Evolutionary conservation across 2,888 invertebrate species (phyloP), one percentile per base, ranked within the genome.

Genomic region (Phymatocera aterrima): DNA sequence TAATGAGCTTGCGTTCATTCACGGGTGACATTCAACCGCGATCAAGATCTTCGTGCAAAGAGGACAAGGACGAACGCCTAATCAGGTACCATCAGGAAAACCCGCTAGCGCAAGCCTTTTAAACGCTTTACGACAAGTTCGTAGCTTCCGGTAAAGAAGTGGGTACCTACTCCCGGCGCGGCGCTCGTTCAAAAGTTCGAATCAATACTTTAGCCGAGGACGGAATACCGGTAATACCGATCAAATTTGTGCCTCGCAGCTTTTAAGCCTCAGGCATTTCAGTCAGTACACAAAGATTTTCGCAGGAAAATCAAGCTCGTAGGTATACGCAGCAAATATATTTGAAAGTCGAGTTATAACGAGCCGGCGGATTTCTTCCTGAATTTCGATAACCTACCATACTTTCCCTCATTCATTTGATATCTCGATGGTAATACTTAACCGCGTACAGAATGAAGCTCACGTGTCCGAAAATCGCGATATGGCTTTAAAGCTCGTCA

Each of bases 1-100:
- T 89, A 89, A 89, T 88, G 89, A 88, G 87, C 85, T 81, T 80
- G 82, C 83, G 81, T 82, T 79, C 82, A 81, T 78, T 70, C 65
- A 8, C 70, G 70, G 28, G 48, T 60, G 75, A 75, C 75, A 64
- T 48, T 77, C 31, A 64, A 46, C 61, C 61, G 40, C 40, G 75
- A 75, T 75, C 37, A 60, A 75, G 64, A 65, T 65, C 77, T 10
- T n/a, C 48, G 77, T 21, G 8, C 54, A 74, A 43, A 70, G 43
- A 78, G 77, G 80, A 75, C 48, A 79, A 43, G 70, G 54, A 79
- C 61, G 31, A 51, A 57, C 24, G 75, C 51, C 21, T 57, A 60
- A 77, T 37, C 61, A 60, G 70, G 77, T 21, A 60, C 54, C 24
- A 60, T 40, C 77, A 54, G 24, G 37, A 40, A 60, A 46, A 46